A percentile compares a stretch with the other conserved stretches of the same genome.
Evolutionary conservation across 2,888 invertebrate species (phyloP).

Genomic region (Chymomyza fuscimana): DNA sequence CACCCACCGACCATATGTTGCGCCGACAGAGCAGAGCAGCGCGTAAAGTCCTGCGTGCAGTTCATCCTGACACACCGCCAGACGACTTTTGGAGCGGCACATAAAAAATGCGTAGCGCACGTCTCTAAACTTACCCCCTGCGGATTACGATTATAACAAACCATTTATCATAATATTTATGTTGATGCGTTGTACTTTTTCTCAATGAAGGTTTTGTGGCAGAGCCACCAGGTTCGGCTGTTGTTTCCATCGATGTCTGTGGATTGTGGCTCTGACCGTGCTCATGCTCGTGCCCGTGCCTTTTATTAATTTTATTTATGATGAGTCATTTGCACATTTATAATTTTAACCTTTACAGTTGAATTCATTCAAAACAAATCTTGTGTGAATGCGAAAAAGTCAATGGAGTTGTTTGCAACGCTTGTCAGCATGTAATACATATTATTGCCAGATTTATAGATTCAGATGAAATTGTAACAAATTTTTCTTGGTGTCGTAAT

Average conservation of each 20-base stretch:
- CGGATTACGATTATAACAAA: slow-evolving; percentile 77
- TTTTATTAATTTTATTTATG: slow-evolving; percentile 79
- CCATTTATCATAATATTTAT: slow-evolving; percentile 79
- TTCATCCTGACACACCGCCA: slow-evolving; percentile 15
- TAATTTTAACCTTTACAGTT: slow-evolving; percentile 78
- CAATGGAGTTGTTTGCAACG: slow-evolving; percentile 28
- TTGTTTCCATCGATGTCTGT: slow-evolving; percentile 1
- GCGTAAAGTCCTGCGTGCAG: slow-evolving; percentile 4
- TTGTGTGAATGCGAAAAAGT: slow-evolving; percentile 35
- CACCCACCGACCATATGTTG: slow-evolving; percentile 77
- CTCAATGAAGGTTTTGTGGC: slow-evolving; percentile 70
- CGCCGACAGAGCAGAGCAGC: slow-evolving; percentile 45
- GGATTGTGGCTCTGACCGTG: slow-evolving; percentile 22
- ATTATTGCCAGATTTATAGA: slow-evolving; percentile 26
- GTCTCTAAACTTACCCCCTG: slow-evolving; percentile 77
- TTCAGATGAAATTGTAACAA: slow-evolving; percentile 18
- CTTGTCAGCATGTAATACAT: slow-evolving; percentile 21
- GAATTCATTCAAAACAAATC: slow-evolving; percentile 73
- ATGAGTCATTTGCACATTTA: slow-evolving; percentile 79
- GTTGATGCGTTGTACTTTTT: slow-evolving; percentile 78
- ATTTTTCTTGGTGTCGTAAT: slow-evolving; percentile 11
- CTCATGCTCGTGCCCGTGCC: slow-evolving; percentile 45
- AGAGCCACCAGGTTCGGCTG: background rate
- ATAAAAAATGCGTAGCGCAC: slow-evolving; percentile 67
- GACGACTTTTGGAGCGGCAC: slow-evolving; percentile 27